Base-by-base conservation (phyloP, 2,797 vertebrate species). In the Anguilla obscura region DNA sequence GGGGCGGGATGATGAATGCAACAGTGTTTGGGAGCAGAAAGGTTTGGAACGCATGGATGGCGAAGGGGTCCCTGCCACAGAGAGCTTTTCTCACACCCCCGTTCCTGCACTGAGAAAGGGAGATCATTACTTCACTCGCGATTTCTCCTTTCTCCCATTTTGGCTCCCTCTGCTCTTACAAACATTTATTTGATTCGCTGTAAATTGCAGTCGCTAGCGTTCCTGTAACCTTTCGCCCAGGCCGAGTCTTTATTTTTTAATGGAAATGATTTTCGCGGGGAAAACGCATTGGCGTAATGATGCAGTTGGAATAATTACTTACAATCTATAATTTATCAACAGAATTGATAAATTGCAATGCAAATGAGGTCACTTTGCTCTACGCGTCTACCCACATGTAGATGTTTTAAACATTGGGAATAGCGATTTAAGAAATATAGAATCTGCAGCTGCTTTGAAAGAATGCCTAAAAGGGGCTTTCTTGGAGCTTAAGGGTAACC, bases 1-100 rank as follows among this genome's bases (percentile, higher is more conserved):
- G 94, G 93, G 93, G 93, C 90, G 90, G 91, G 93, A 92, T 94
- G 95, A 96, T 96, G 95, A 96, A 96, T 96, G 95, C 94, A 10
- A 95, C 89, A 93, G 95, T 96, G 96, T 96, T 94, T 93, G 93
- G 89, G 91, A 45, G 91, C 92, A 90, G 92, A 95, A 96, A 95
- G 95, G 95, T 95, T 96, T 92, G 94, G 94, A 95, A 95, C 94
- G 95, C 94, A 95, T 92, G 93, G 80, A 90, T 94, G 94, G 93
- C 91, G 94, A 94, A 94, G 95, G 36, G 95, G 96, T 95, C 96
- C 94, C 94, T 93, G 94, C 95, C 95, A 95, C 96, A 95, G 95
- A 96, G 95, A 24, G 16, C 8, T 85, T 88, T 88, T 88, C 87
- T 79, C 84, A 88, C 87, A 88, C 52, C 83, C 74, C 84, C 36